These are phyloP conservation scores for Holothuria scabra DNA, from an alignment of 53 echinoderm and acorn worm species.

Conservation along the genomic window DNA sequence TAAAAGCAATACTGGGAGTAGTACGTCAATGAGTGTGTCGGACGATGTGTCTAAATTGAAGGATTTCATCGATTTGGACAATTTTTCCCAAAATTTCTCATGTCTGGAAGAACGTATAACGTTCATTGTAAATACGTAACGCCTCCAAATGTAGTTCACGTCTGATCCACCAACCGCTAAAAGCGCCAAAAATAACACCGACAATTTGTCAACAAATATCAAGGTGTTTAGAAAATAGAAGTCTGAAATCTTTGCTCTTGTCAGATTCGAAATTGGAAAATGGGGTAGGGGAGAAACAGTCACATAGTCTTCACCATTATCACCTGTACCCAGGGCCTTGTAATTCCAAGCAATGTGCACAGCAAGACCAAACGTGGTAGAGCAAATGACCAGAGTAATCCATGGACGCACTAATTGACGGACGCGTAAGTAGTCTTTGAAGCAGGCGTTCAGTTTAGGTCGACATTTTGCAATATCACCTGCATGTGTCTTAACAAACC, in stretches of 20 bases:
- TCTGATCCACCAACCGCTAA: constrained; percentile 35
- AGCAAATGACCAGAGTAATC: constrained; percentile 21
- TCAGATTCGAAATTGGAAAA: background rate
- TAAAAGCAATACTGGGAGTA: constrained; percentile 26
- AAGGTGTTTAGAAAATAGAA: constrained; percentile 12
- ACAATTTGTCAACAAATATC: constrained; percentile 20
- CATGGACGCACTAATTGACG: constrained; percentile 16
- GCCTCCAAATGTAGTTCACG: constrained; percentile 29
- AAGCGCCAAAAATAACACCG: constrained; percentile 13
- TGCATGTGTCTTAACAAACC: constrained; percentile 21
- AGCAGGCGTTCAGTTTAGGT: constrained; percentile 26
- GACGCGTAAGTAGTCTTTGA: constrained; percentile 26
- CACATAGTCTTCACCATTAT: too few relatives aligned
- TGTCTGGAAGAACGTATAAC: constrained; percentile 16
- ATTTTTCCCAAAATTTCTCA: constrained; percentile 19
- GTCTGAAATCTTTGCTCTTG: background rate
- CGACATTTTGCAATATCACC: background rate
- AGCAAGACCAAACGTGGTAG: constrained; percentile 19
- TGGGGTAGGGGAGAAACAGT: background rate
- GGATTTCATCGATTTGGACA: background rate
- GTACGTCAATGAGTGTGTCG: constrained; percentile 5
- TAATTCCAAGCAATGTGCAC: constrained; percentile 39
- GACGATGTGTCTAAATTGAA: constrained; percentile 9
- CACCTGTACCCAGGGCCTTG: constrained; percentile 14
- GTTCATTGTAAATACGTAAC: constrained; percentile 2